Percentiles rank a stretch among this genome's conserved stretches.
These are phyloP conservation scores for Parasteatoda tepidariorum DNA, from an alignment of 1,140 invertebrate genomes.

Conservation along the genomic window DNA sequence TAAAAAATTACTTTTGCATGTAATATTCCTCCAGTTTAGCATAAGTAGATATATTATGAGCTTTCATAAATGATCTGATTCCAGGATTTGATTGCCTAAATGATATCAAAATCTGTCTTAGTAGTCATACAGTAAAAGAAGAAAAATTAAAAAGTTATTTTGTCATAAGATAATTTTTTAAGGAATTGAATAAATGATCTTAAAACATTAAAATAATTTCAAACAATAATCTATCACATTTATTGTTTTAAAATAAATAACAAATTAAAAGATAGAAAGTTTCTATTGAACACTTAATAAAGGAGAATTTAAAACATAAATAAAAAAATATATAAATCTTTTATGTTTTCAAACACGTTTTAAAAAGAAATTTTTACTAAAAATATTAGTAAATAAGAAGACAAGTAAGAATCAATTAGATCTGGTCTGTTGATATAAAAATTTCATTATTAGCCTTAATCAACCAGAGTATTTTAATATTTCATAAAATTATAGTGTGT, in stretches of 20 bases:
- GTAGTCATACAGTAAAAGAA: neutral
- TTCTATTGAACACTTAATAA: neutral
- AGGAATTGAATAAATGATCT: too few species aligned
- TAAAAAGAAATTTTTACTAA: too few species aligned
- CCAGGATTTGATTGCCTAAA: conserved; percentile 80
- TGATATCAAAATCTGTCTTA: conserved; percentile 59
- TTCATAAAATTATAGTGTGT: too few species aligned
- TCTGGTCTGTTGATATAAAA: too few species aligned
- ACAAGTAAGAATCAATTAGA: too few species aligned
- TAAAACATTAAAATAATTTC: neutral
- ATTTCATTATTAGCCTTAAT: too few species aligned
- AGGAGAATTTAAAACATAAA: neutral
- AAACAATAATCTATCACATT: neutral
- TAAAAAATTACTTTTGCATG: conserved; percentile 71
- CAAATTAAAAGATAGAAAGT: neutral
- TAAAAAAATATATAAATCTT: too few species aligned
- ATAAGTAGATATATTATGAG: conserved; percentile 74
- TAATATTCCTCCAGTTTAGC: conserved; percentile 77
- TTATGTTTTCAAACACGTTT: too few species aligned
- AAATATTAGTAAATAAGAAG: too few species aligned
- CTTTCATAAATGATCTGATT: conserved; percentile 79
- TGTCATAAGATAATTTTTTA: too few species aligned
- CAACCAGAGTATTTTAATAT: too few species aligned
- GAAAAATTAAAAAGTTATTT: neutral
- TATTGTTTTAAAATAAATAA: neutral